Percentiles rank a stretch among this genome's conserved stretches.
Conservation (phyloP, 2,113 vertebrate species). For the Dasyprocta punctata region DNA sequence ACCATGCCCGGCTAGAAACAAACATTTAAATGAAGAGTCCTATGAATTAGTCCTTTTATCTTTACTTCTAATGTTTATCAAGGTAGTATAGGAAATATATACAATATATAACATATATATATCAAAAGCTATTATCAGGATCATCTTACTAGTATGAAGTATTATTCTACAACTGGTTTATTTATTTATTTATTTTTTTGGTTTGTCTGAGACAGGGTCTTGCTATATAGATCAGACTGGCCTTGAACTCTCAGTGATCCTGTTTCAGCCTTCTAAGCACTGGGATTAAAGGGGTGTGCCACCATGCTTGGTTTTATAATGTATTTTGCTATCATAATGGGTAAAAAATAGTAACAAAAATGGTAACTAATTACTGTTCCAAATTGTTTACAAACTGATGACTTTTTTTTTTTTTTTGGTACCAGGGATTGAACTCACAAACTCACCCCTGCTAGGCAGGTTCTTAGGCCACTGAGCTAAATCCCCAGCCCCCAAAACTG, state of each 20-base stretch:
- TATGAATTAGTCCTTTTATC: slow-evolving; percentile 29
- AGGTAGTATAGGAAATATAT: background rate
- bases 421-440: too few relatives aligned
- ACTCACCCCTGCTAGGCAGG: too few relatives aligned
- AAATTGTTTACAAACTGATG: slow-evolving; percentile 34
- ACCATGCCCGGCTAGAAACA: too few relatives aligned
- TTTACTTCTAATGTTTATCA: slow-evolving; percentile 47
- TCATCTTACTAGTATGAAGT: background rate
- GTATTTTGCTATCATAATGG: background rate
- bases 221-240: too few relatives aligned
- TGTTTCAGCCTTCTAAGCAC: too few relatives aligned
- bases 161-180: background rate
- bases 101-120: background rate
- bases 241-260: background rate
- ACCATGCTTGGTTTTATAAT: background rate
- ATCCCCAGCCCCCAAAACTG: too few relatives aligned
- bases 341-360: background rate
- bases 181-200: too few relatives aligned
- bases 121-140: background rate
- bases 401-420: too few relatives aligned
- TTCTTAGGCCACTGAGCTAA: too few relatives aligned
- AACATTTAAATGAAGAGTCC: background rate
- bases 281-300: background rate
- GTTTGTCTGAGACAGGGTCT: background rate
- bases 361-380: background rate